Evolutionary conservation across 2,888 invertebrate species (phyloP), one percentile per base, ranked within the genome.

Genomic region (Campoletis raptor): DNA sequence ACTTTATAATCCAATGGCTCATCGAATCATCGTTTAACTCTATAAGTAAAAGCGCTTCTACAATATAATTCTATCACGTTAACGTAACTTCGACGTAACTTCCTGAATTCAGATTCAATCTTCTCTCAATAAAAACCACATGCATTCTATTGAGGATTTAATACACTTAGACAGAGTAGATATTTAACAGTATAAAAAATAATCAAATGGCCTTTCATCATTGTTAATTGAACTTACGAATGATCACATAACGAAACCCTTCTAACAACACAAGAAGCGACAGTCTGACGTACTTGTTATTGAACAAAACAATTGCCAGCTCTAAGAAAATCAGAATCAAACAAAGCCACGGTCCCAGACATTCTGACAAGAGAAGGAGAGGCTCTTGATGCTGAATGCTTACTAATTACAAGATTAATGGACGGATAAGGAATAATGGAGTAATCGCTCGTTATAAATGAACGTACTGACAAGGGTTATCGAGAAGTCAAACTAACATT

Each of bases 11-110:
- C 42, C 42, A 69, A 40, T 69, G 42, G 15, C 61, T 24, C 21
- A 69, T 69, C 21, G 15, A 21, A 42, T 69, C n/a, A n/a, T 40
- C 42, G 24, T 42, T 69, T 21, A 37, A 69, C 24, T 24, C 69
- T 42, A 24, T 15, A 7, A 21, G 21, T 24, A 42, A 69, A 69
- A 7, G 24, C 69, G 24, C 69, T 24, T 42, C 42, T 21, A 42
- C 42, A 40, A 15, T 21, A 42, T 42, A 42, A 69, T n/a, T 2
- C 42, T 42, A 42, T 69, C 42, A 12, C 12, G 30, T 48, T 30
- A 7, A 48, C 15, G 24, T 24, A 9, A 30, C 30, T 36, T 48
- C 30, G 30, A 15, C 61, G 61, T 30, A 30, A 18, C 48, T 40
- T 70, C 8, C 24, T 48, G 1, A 21, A 12, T 37, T 61, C 30